Evolutionary conservation across 2,113 vertebrate genomes (phyloP).

Genomic region (Gracilinanus agilis): DNA sequence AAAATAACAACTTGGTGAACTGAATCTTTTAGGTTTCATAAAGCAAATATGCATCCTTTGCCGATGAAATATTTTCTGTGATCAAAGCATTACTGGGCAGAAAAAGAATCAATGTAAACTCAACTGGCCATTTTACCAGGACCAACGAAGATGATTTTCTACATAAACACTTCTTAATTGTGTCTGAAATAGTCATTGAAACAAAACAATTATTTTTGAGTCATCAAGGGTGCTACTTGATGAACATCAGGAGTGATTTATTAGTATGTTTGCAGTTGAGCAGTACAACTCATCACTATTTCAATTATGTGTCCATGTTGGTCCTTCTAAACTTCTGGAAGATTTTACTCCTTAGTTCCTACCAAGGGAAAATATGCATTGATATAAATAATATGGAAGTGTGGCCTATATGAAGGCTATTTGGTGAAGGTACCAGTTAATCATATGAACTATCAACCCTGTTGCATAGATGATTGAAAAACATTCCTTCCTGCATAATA

Average conservation of each 20-base stretch:
- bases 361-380: constrained; percentile 67
- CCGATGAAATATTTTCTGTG: neutral
- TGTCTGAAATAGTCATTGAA: neutral
- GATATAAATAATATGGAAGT: constrained; percentile 55
- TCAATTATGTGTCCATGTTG: neutral
- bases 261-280: neutral
- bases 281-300: neutral
- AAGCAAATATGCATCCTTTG: neutral
- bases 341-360: neutral
- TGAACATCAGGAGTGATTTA: neutral
- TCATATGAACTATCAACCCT: constrained; percentile 63
- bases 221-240: neutral
- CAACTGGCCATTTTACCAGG: neutral
- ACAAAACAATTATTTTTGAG: neutral
- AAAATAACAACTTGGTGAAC: neutral
- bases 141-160: neutral
- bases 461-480: constrained; percentile 32
- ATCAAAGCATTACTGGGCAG: neutral
- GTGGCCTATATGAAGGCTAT: constrained; percentile 47
- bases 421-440: constrained; percentile 63
- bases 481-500: constrained; percentile 36
- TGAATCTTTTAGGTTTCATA: neutral
- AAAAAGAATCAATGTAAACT: neutral
- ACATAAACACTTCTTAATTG: neutral
- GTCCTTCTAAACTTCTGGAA: constrained; percentile 49